These are phyloP conservation scores for Etheostoma perlongum DNA, from an alignment of 2,797 vertebrate species.

Conservation along the genomic window DNA sequence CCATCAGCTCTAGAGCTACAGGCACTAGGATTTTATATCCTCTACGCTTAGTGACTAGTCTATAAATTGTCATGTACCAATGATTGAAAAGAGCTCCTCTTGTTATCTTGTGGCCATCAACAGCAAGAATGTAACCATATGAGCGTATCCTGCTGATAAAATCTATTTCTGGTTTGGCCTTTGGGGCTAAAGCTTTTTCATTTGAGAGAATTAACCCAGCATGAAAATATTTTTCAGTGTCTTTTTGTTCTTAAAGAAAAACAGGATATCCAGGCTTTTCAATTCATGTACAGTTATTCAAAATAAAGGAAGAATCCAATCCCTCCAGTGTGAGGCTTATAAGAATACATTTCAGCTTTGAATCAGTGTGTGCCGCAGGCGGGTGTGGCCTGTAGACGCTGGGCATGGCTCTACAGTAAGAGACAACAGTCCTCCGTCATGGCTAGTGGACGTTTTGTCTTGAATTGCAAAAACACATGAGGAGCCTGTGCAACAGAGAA, in stretches of 20 bases:
- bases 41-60: slow-evolving; percentile 50
- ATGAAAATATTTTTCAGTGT: slow-evolving; percentile 75
- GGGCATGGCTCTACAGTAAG: slow-evolving; percentile 62
- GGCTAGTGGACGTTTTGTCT: slow-evolving; percentile 70
- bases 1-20: slow-evolving; percentile 42
- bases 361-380: slow-evolving; percentile 54
- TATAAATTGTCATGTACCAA: slow-evolving; percentile 54
- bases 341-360: slow-evolving; percentile 69
- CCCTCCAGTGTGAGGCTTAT: slow-evolving; percentile 50
- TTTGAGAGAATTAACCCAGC: slow-evolving; percentile 73
- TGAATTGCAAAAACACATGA: slow-evolving; percentile 70
- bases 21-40: slow-evolving; percentile 52
- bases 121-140: slow-evolving; percentile 59
- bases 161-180: slow-evolving; percentile 65
- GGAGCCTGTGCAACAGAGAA: slow-evolving; percentile 77
- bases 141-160: slow-evolving; percentile 72
- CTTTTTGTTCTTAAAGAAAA: slow-evolving; percentile 77
- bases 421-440: slow-evolving; percentile 66
- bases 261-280: slow-evolving; percentile 74
- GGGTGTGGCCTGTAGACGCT: slow-evolving; percentile 59
- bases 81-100: slow-evolving; percentile 49
- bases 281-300: slow-evolving; percentile 73
- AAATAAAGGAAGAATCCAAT: slow-evolving; percentile 67
- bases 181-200: slow-evolving; percentile 55
- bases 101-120: slow-evolving; percentile 70